phyloP scores from a whole-genome alignment of 2,888 invertebrate species.

The Agrochola lychnidis region DNA sequence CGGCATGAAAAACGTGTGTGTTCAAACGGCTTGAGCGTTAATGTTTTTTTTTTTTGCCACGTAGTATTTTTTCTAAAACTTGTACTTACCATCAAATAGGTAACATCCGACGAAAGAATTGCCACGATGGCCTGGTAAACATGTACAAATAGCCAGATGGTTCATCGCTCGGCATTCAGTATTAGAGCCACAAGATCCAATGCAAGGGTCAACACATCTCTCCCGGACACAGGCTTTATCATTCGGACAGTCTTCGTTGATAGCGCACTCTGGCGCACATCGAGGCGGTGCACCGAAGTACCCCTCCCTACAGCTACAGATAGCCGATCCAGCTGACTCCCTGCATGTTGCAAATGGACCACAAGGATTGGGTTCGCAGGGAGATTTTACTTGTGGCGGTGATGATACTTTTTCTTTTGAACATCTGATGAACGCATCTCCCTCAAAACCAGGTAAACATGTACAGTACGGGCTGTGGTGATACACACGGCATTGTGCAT shows the following conservation, averaged over 20 bases:
- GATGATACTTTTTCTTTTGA: constrained; percentile 86
- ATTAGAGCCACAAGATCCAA: constrained; percentile 93
- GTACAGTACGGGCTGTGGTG: constrained; percentile 94
- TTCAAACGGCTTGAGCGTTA: no score
- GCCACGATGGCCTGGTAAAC: constrained; percentile 92
- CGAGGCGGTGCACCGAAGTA: constrained; percentile 93
- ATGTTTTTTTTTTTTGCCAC: not conserved
- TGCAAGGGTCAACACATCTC: constrained; percentile 94
- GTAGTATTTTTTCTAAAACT: not conserved
- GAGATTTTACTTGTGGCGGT: constrained; percentile 87
- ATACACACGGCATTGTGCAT: constrained; percentile 93
- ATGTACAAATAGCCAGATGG: constrained; percentile 95
- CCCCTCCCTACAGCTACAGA: constrained; percentile 92
- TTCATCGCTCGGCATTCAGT: constrained; percentile 93
- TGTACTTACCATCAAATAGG: constrained; percentile 76
- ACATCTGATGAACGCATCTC: constrained; percentile 93
- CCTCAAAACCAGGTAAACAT: constrained; percentile 93
- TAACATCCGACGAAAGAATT: constrained; percentile 92
- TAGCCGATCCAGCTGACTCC: constrained; percentile 87
- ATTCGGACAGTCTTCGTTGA: constrained; percentile 94
- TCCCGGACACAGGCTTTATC: constrained; percentile 93
- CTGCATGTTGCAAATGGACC: constrained; percentile 92
- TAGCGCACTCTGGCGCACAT: constrained; percentile 94
- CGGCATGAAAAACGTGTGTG: no score
- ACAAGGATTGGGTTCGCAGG: constrained; percentile 93